A percentile compares a stretch with the other conserved stretches of the same genome.
Conservation (phyloP, 64 coral and sea anemone genomes). For the Montipora efflorescens region DNA sequence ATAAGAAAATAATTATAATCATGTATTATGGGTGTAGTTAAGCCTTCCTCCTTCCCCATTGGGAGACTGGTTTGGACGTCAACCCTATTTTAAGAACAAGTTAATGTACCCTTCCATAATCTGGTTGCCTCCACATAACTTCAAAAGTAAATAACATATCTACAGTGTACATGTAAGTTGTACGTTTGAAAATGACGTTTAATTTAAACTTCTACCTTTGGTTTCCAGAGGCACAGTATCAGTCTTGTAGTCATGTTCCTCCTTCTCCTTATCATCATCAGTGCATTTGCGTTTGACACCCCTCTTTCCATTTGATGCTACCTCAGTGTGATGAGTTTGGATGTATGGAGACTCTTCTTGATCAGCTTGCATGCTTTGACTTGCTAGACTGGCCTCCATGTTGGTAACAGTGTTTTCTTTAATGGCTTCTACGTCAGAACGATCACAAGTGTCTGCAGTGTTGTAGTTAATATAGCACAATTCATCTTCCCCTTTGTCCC, state of each 20-base stretch:
- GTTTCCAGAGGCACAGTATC: not conserved
- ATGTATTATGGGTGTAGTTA: too few relatives aligned
- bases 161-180: too few relatives aligned
- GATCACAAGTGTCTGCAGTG: not conserved
- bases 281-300: constrained; percentile 16
- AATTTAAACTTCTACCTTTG: not conserved
- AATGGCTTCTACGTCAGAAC: not conserved
- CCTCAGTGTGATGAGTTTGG: not conserved
- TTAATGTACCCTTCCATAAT: too few relatives aligned
- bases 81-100: too few relatives aligned
- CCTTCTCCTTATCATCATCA: not conserved
- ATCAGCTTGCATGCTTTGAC: not conserved
- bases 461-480: not conserved
- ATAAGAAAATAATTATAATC: too few relatives aligned
- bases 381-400: not conserved
- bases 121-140: too few relatives aligned
- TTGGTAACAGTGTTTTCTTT: not conserved
- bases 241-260: not conserved
- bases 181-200: too few relatives aligned
- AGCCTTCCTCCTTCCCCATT: too few relatives aligned
- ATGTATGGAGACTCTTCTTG: not conserved
- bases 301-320: not conserved
- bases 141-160: too few relatives aligned
- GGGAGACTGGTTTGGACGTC: too few relatives aligned
- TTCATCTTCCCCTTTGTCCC: not conserved